Percentiles rank a stretch among this genome's conserved stretches.
Evolutionary conservation across 2,888 invertebrate genomes (phyloP).

Genomic region (Antheraea yamamai): DNA sequence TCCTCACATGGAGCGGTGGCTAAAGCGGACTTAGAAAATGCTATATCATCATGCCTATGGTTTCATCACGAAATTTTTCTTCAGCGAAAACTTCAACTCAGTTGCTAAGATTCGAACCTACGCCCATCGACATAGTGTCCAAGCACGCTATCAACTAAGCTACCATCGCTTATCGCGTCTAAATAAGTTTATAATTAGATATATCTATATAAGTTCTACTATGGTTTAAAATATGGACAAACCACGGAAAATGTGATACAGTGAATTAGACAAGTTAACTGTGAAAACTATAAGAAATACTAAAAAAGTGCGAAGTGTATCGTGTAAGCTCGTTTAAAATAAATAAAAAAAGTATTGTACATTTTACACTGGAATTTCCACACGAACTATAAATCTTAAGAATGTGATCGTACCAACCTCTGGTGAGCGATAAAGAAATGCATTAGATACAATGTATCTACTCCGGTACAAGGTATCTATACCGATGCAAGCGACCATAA

Average conservation of each 20-base stretch:
- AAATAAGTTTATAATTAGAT: no score
- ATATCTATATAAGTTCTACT: no score
- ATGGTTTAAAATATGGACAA: background rate
- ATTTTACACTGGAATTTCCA: background rate
- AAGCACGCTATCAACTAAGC: no score
- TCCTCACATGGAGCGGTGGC: no score
- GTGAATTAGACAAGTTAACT: background rate
- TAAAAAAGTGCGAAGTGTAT: background rate
- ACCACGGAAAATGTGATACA: background rate
- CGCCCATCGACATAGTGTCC: no score
- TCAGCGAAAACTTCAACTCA: no score
- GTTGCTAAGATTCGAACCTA: no score
- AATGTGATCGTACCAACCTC: background rate
- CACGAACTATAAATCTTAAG: background rate
- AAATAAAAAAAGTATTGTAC: background rate
- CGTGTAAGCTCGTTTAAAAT: background rate
- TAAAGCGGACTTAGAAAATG: no score
- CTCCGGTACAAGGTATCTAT: background rate
- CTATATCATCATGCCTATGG: no score
- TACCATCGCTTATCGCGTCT: no score
- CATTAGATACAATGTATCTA: background rate
- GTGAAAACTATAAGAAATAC: no score
- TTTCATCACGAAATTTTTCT: no score
- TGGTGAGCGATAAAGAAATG: slow-evolving; percentile 1
- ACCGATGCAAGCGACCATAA: background rate